Evolutionary conservation across 2,888 invertebrate genomes (phyloP).

Genomic region (Serripes groenlandicus): DNA sequence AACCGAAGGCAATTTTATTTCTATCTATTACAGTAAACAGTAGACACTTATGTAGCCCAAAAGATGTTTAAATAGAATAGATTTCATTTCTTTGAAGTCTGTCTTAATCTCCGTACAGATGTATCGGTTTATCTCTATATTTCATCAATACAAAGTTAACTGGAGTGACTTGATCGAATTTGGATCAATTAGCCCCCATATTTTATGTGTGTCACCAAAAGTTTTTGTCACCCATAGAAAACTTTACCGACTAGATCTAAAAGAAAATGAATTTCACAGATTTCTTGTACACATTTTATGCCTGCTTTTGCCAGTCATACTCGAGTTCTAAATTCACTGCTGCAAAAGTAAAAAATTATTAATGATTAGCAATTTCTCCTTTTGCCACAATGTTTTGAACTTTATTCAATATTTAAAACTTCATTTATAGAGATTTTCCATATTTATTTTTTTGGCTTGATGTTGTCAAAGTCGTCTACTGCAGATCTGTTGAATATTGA

Average conservation of each 20-base stretch:
- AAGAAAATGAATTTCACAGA: too few relatives aligned
- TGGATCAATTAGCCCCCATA: slow-evolving; percentile 13
- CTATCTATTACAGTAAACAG: slow-evolving; percentile 5
- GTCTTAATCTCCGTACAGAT: slow-evolving; percentile 1
- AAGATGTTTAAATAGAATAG: slow-evolving; percentile 7
- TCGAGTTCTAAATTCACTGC: background rate
- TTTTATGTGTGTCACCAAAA: slow-evolving; percentile 1
- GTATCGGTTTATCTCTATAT: slow-evolving; percentile 21
- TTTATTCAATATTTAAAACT: background rate
- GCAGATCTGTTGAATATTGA: too few relatives aligned
- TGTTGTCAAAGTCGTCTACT: too few relatives aligned
- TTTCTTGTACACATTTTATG: too few relatives aligned
- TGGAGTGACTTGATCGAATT: slow-evolving; percentile 15
- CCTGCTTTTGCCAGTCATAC: too few relatives aligned
- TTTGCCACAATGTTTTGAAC: background rate
- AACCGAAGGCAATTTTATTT: background rate
- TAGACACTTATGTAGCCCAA: slow-evolving; percentile 1
- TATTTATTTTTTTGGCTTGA: too few relatives aligned
- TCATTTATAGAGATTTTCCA: too few relatives aligned
- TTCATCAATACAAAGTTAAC: slow-evolving; percentile 7
- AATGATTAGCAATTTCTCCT: background rate
- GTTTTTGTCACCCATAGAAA: background rate
- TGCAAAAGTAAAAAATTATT: background rate
- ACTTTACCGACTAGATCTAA: too few relatives aligned
- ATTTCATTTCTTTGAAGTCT: slow-evolving; percentile 1